Evolutionary conservation across 2,888 invertebrate species (phyloP), one percentile per base, ranked within the genome.

Genomic region (Macrophya annulata): DNA sequence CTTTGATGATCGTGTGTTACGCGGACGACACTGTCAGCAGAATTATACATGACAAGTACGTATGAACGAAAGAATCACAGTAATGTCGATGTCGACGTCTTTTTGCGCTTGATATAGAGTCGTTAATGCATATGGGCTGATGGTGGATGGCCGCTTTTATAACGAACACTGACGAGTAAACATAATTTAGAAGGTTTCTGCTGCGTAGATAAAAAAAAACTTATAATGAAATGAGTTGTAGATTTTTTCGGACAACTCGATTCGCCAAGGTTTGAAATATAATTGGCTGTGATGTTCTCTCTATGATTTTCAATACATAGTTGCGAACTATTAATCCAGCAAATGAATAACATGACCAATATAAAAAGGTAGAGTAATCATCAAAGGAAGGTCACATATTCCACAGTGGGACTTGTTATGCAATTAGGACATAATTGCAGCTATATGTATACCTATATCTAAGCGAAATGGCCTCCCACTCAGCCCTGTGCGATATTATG

Each of bases 171-270:
- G 51, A 43, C 62, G 81, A 62, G 59, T 40, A 43, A 59, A 62
- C 37, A 81, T 51, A 43, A 62, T 81, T 81, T 21, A n/a, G 40
- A 81, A 43, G 21, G 25, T 62, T 62, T 81, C 15, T 62, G 40
- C 40, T 81, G 62, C 43, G 81, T 77, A 37, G 40, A 81, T 81
- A 31, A 31, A 3, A 31, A 31, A 31, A 81, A 62, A 79, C 10
- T 43, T 21, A 59, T 40, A 59, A 81, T 62, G 43, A 81, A 62
- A 43, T 62, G 81, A 81, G 55, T 25, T 43, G 25, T 21, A 40
- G 37, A 37, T 48, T 77, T 48, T 77, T 77, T 55, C 77, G 31
- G 37, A 77, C 17, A 37, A 31, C 31, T 77, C 17, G n/a, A 48
- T 48, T 48, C 48, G 21, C 21, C 45, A n/a, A 55, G 77, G 31